Evolutionary conservation across 2,888 invertebrate species (phyloP).

Genomic region (Meliscaeva auricollis): DNA sequence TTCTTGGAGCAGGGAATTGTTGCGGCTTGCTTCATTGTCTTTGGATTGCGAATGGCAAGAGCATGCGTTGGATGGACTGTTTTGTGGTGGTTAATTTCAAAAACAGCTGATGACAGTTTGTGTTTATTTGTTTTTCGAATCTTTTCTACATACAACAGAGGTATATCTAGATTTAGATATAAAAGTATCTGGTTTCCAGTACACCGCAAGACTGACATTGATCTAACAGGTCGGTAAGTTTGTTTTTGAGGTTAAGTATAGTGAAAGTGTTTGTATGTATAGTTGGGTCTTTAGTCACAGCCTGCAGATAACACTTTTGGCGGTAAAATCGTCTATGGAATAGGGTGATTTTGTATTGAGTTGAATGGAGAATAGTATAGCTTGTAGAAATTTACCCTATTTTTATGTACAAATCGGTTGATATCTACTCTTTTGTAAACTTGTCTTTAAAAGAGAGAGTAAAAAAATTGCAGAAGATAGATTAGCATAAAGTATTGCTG

Average conservation of each 20-base stretch:
- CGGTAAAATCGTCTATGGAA: not conserved
- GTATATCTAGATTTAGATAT: not conserved
- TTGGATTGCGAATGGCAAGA: slow-evolving; percentile 58
- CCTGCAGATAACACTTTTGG: slow-evolving; percentile 26
- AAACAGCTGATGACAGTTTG: slow-evolving; percentile 57
- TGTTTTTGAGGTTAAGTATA: slow-evolving; percentile 22
- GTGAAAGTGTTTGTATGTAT: slow-evolving; percentile 8
- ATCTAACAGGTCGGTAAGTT: slow-evolving; percentile 47
- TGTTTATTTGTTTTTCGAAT: slow-evolving; percentile 7
- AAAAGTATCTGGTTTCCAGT: slow-evolving; percentile 2
- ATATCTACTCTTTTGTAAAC: too few relatives aligned
- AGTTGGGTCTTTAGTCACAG: not conserved
- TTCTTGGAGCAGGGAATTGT: slow-evolving; percentile 40
- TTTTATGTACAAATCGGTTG: too few relatives aligned
- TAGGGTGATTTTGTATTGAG: not conserved
- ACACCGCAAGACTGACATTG: slow-evolving; percentile 42
- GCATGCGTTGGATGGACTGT: slow-evolving; percentile 74
- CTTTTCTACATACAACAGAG: not conserved
- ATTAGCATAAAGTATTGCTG: too few relatives aligned
- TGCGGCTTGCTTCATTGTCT: slow-evolving; percentile 64
- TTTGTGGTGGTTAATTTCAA: slow-evolving; percentile 41
- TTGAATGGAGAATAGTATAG: not conserved
- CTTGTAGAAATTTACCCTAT: too few relatives aligned
- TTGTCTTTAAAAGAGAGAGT: too few relatives aligned
- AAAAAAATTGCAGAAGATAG: too few relatives aligned